Base-by-base conservation (phyloP, 1,140 invertebrate genomes). In the Paracyclopina nana region DNA sequence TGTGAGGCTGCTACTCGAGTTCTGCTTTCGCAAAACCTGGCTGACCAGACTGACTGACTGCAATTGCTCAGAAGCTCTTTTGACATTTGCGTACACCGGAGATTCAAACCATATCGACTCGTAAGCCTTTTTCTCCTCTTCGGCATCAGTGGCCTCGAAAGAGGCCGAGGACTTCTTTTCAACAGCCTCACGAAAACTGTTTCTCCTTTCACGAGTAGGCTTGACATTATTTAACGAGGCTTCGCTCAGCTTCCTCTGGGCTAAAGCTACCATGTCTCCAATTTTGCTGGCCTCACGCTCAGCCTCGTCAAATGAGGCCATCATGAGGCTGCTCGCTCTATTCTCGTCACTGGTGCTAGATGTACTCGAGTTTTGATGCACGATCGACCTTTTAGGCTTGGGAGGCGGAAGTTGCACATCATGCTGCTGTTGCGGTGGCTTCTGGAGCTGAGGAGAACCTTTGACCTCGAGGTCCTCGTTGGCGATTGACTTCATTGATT, bases 1-100 rank as follows among this genome's bases (percentile, higher is more conserved):
- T 46, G 30, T 30, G 42, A 14, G 27, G 14, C 16, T 11, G 28
- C 38, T 45, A 27, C 40, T 9, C 54, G 40, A 40, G 57, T 56
- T 48, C 43, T 53, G 27, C 31, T 53, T n/a, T 24, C 46, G 29
- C 8, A 30, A 9, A 30, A 30, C 29, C 29, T 9, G 29, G n/a
- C n/a, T 30, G 29, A 30, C 8, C 8, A 30, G 29, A 30, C 8
- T 30, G 8, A n/a, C 8, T n/a, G n/a, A 9, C n/a, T 9, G 29
- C n/a, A 30, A n/a, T 9, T n/a, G 8, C 29, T 8, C 29, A 9
- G 29, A n/a, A 8, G n/a, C 8, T 30, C 8, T 30, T 30, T 30
- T 30, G 8, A n/a, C 29, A 9, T 9, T 30, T 30, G 8, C 8
- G n/a, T 30, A 30, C n/a, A 9, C 8, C 8, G 29, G 8, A 9